Base-by-base conservation (phyloP, 2,797 vertebrate genomes). In the Passerculus sandwichensis region DNA sequence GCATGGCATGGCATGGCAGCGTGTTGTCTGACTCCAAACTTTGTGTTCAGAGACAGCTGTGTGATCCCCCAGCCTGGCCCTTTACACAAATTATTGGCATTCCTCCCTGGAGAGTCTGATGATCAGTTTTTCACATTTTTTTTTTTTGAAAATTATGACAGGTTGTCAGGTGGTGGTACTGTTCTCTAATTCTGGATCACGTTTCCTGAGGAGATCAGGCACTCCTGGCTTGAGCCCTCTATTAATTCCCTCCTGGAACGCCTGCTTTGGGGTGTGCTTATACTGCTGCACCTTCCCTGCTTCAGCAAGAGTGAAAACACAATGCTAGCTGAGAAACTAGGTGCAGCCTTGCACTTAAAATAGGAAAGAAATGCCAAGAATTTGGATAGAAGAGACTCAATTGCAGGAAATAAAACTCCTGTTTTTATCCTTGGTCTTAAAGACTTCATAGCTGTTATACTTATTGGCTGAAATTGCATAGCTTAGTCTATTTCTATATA, bases 1-100 rank as follows among this genome's bases (percentile, higher is more conserved):
- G 15, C 40, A 42, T 4, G 11, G 14, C 36, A 42, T 3, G 12
- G 2, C 32, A 2, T 5, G 11, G 15, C 40, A 42, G 38, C 2
- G 0, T 36, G 25, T 36, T 34, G n/a, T 44, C 47, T 66, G 5
- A 5, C 44, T 27, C 4, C 75, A 64, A 21, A 12, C 36, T 8
- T 5, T 0, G 0, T 13, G 22, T 16, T 20, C 20, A 6, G 1
- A 25, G 56, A 8, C 26, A n/a, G 6, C 67, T 25, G 9, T 16
- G 32, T 6, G 6, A 19, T 42, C 32, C 48, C 40, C 27, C 27
- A 19, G 34, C 47, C 30, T 45, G 29, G 29, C 45, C 64, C 30
- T 77, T 29, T 34, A 5, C 16, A 59, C 44, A 34, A 27, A 48
- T n/a, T 10, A 20, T 5, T 72, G 27, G 13, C 76, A 61, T 77